phyloP scores from a whole-genome alignment of 1,140 invertebrate genomes.

The Apis florea region DNA sequence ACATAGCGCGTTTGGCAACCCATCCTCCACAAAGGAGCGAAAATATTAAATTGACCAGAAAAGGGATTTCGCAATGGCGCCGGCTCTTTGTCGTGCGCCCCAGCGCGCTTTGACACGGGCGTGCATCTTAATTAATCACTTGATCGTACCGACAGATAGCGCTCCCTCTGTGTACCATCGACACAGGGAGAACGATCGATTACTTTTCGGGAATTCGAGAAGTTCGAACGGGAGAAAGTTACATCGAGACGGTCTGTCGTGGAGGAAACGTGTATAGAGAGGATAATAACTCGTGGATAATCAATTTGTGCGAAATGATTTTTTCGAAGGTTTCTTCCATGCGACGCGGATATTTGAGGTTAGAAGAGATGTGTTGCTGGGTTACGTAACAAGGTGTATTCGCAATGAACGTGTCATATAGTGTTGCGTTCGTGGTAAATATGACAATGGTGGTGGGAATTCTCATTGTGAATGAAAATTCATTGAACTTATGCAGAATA shows the following conservation, averaged over 20 bases:
- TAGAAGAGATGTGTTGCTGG: too few relatives aligned
- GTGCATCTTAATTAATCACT: neutral
- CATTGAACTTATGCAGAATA: too few relatives aligned
- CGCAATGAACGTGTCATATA: too few relatives aligned
- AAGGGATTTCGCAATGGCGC: neutral
- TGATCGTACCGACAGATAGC: neutral
- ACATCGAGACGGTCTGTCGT: neutral
- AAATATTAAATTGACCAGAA: neutral
- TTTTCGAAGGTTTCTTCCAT: too few relatives aligned
- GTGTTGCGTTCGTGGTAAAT: too few relatives aligned
- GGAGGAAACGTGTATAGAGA: too few relatives aligned
- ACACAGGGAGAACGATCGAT: constrained; percentile 1
- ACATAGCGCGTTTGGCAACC: neutral
- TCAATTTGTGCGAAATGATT: too few relatives aligned
- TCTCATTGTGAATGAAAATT: too few relatives aligned
- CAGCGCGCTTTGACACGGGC: neutral
- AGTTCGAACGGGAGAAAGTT: constrained; percentile 13
- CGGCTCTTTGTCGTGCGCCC: neutral
- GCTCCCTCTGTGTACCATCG: accelerated
- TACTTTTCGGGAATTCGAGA: constrained; percentile 20
- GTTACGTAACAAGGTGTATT: too few relatives aligned
- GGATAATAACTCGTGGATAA: too few relatives aligned
- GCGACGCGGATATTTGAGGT: too few relatives aligned
- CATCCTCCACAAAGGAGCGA: neutral
- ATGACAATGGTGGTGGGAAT: too few relatives aligned